These are phyloP conservation scores for Oxyscelio sp. DNA, from an alignment of 2,888 invertebrate genomes.

Conservation along the genomic window DNA sequence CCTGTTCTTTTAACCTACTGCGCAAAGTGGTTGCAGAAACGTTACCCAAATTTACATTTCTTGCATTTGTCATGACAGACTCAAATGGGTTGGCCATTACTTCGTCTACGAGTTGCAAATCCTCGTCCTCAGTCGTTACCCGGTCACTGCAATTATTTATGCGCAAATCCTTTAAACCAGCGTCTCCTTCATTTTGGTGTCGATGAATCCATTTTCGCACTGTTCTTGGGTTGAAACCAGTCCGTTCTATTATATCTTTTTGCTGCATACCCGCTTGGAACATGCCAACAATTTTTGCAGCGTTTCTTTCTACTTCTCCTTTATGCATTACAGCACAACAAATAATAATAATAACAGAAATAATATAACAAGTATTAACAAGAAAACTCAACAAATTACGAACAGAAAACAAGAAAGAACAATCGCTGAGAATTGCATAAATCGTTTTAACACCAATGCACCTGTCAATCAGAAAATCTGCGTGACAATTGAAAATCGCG, in stretches of 20 bases:
- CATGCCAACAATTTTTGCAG: not conserved
- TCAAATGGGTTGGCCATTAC: not conserved
- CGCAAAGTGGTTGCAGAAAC: not conserved
- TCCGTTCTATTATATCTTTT: not conserved
- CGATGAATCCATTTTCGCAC: conserved; percentile 3
- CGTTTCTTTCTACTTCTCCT: not conserved
- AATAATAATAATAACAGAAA: not conserved
- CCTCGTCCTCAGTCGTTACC: not conserved
- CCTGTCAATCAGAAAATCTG: too few species aligned
- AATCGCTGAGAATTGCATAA: too few species aligned
- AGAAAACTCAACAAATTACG: too few species aligned
- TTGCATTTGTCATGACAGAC: not conserved
- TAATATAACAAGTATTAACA: too few species aligned
- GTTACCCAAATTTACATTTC: conserved; percentile 1
- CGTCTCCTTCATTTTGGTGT: too few species aligned
- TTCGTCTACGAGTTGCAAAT: not conserved
- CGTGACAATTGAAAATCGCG: too few species aligned
- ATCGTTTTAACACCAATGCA: too few species aligned
- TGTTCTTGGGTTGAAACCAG: not conserved
- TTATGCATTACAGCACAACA: not conserved
- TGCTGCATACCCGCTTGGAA: not conserved
- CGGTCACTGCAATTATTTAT: not conserved
- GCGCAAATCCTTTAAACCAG: too few species aligned
- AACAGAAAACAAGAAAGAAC: too few species aligned
- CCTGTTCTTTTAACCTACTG: conserved; percentile 8